Conservation (phyloP, 2,888 invertebrate species). For the Glaucopsyche alexis region DNA sequence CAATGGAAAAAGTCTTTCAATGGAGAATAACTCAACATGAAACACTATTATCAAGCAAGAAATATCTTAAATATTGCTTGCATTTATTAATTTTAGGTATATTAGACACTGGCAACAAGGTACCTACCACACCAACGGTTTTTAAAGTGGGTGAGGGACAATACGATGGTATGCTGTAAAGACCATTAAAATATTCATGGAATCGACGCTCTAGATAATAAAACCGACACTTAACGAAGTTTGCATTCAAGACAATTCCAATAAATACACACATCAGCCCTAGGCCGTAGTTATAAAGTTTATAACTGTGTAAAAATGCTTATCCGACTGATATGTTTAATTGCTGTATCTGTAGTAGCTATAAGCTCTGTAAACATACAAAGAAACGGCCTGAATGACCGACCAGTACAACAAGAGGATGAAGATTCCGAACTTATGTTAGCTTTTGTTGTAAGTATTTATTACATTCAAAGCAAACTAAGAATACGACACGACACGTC, state of each 20-base stretch:
- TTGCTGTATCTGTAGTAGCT: neutral
- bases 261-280: neutral
- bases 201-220: neutral
- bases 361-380: neutral
- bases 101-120: neutral
- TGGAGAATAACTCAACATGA: too few relatives aligned
- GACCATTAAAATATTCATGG: neutral
- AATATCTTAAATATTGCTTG: neutral
- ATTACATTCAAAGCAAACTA: neutral
- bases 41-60: neutral
- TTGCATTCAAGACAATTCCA: neutral
- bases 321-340: neutral
- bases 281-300: neutral
- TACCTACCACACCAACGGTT: neutral
- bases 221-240: neutral
- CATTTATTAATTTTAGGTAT: neutral
- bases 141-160: neutral
- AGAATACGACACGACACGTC: neutral
- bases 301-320: neutral
- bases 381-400: neutral
- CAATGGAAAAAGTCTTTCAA: too few relatives aligned
- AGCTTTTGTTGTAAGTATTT: neutral
- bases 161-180: neutral
- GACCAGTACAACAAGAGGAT: neutral
- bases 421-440: neutral